Evolutionary conservation across 2,888 invertebrate species (phyloP), one percentile per base, ranked within the genome.

Genomic region (Stictocephala bisonia): DNA sequence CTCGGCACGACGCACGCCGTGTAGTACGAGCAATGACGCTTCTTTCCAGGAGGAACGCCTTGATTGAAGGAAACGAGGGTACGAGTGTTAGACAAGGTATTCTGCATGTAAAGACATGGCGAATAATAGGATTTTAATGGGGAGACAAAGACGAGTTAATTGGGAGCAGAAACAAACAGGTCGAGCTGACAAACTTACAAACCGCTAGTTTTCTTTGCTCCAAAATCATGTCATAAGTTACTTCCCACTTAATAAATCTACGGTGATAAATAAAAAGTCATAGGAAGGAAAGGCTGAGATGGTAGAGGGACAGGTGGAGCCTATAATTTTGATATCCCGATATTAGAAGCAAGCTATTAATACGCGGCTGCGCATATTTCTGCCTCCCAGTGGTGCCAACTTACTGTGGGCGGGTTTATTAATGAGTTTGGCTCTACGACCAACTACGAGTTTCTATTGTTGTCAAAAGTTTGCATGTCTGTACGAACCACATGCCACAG

Each of bases 391-490:
- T 18, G n/a, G 31, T 22, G 60, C 60, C 40, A 60, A 40, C 22
- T 6, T 1, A 2, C 40, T 44, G 64, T 26, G 41, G 64, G 64
- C 40, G 64, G 3, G 15, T 41, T 41, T 64, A 64, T 64, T 64
- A 64, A 64, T 64, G 64, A 64, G 64, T 13, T 64, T 64, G 64
- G 64, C 64, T 41, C 64, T 44, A 22, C 24, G 41, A 26, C 64
- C 64, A 64, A 35, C 64, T 64, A 64, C 41, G 64, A 41, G 64
- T 64, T 64, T 41, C 64, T 64, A 64, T 64, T 64, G 64, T 64
- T 64, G 64, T 64, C 64, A 64, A 64, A 64, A 64, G 64, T 64
- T 64, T 64, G 64, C 64, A 64, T 64, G 40, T 64, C 64, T 64
- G 64, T 40, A 24, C 44, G 4, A 9, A 15, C 44, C n/a, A n/a